Conservation (phyloP, 2,888 invertebrate genomes). For the Adelognathus sp. region DNA sequence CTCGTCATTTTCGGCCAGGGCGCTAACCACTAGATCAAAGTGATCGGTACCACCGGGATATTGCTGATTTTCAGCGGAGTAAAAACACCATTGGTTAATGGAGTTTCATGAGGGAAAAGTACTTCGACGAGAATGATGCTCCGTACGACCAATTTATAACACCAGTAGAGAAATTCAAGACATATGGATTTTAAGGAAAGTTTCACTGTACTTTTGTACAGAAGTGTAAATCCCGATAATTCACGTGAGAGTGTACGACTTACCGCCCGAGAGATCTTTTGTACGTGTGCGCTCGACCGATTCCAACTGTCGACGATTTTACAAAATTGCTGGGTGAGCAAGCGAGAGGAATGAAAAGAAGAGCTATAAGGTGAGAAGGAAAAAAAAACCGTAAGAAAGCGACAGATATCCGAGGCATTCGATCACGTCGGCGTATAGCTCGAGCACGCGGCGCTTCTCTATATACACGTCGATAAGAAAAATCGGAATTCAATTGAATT, state of each 20-base stretch:
- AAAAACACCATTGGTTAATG: no score
- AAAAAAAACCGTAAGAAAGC: not conserved
- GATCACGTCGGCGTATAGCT: constrained; percentile 12
- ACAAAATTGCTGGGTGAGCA: constrained; percentile 4
- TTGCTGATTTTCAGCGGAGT: no score
- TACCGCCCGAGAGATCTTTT: constrained; percentile 11
- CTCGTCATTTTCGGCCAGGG: no score
- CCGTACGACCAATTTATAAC: no score
- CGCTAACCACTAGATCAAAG: no score
- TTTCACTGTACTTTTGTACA: not conserved
- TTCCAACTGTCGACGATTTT: constrained; percentile 35
- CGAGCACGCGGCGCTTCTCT: not conserved
- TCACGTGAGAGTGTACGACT: constrained; percentile 2
- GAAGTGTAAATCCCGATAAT: not conserved
- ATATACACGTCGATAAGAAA: constrained; percentile 45
- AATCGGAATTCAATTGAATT: constrained; percentile 56
- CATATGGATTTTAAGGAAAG: not conserved
- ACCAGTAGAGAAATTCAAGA: no score
- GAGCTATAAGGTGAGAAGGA: not conserved
- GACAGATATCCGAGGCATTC: constrained; percentile 41
- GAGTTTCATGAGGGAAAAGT: no score
- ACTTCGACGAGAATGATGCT: no score
- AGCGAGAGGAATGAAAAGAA: not conserved
- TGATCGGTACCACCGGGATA: no score
- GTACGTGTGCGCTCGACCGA: constrained; percentile 25